phyloP scores from a whole-genome alignment of 2,797 vertebrate species.

The Ctenopoma multispine region DNA sequence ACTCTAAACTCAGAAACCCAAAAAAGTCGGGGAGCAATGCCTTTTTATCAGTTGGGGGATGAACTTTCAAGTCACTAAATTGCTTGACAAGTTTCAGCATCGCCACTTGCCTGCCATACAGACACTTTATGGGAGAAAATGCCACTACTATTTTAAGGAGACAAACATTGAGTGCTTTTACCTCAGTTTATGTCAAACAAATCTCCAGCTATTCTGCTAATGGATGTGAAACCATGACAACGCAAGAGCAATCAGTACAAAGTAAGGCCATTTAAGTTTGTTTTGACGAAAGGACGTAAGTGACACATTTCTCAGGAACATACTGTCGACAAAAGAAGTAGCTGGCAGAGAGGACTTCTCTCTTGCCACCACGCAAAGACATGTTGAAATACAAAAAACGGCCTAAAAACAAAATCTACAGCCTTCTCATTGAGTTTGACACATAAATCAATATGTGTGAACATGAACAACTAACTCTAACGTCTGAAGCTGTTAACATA shows the following conservation, averaged over 20 bases:
- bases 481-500: conserved; percentile 22
- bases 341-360: conserved; percentile 29
- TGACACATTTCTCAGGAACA: conserved; percentile 57
- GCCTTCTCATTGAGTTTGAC: conserved; percentile 32
- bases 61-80: conserved; percentile 68
- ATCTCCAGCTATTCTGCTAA: conserved; percentile 76
- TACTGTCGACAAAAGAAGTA: conserved; percentile 26
- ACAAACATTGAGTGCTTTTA: conserved; percentile 77
- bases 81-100: conserved; percentile 66
- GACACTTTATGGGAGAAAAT: conserved; percentile 60
- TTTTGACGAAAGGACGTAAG: conserved; percentile 61
- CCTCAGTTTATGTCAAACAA: conserved; percentile 80
- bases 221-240: conserved; percentile 82
- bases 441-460: conserved; percentile 33
- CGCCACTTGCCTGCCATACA: conserved; percentile 65
- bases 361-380: conserved; percentile 34
- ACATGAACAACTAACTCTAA: conserved; percentile 18
- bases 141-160: conserved; percentile 71
- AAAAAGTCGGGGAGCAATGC: conserved; percentile 19
- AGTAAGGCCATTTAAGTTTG: conserved; percentile 77
- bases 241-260: conserved; percentile 70
- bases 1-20: conserved; percentile 27
- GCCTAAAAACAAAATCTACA: conserved; percentile 9
- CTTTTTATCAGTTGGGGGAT: conserved; percentile 35
- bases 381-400: conserved; percentile 16